Evolutionary conservation across 2,113 vertebrate species (phyloP), one percentile per base, ranked within the genome.

Genomic region (Gopherus flavomarginatus): DNA sequence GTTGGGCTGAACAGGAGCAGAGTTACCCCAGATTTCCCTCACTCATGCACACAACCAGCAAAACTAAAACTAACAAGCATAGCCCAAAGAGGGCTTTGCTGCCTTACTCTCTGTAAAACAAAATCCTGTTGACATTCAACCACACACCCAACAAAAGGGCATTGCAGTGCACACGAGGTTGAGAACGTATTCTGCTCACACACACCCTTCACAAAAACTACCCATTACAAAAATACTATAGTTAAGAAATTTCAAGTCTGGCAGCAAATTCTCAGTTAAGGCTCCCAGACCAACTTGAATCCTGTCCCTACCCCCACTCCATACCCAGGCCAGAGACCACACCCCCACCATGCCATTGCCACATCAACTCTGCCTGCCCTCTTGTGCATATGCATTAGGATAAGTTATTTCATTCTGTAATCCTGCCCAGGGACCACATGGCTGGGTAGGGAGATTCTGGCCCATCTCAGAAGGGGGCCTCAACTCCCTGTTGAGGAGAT

Each of bases 371-470:
- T 14, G 9, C 65, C n/a, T 1, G 16, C 65, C 19, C 42, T 29
- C 42, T 78, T 8, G 12, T 47, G 26, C 75, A 38, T 47, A 47
- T 29, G 44, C 26, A 78, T 78, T 29, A 47, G 75, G 42, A 78
- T 44, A 44, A 27, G 4, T 29, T 47, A 27, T 78, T 44, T 44
- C 42, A 78, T 78, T 78, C 75, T 16, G 6, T 16, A 78, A 47
- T 44, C 42, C 42, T 78, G 22, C 38, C 3, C 42, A 56, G 38
- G 7, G 49, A 26, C 42, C 12, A 1, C 6, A 11, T 16, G 13
- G 53, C 2, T 35, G 4, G 49, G 12, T 1, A 0, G 7, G 38
- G 52, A 6, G 6, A 5, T 77, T 44, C 75, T 27, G 42, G 26
- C 75, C 38, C 24, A 27, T 27, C 75, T 27, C 47, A 79, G 31